Percentiles rank a stretch among this genome's conserved stretches.
These are phyloP conservation scores for Arrhopalites spinosus DNA, from an alignment of 2,888 invertebrate genomes.

Conservation along the genomic window DNA sequence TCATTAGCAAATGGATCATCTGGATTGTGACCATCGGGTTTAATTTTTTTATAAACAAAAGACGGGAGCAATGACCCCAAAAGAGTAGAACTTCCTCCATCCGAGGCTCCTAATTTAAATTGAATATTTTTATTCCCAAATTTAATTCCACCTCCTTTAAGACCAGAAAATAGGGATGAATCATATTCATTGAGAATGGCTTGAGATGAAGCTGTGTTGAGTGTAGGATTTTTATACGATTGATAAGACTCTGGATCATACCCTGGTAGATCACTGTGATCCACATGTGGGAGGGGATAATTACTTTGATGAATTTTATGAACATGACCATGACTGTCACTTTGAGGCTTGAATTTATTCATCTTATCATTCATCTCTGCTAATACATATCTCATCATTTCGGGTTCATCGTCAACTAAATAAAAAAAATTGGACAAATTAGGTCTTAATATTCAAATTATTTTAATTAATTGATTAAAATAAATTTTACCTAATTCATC, in stretches of 20 bases:
- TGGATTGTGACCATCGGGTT: not conserved
- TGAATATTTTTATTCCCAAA: not conserved
- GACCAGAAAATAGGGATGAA: not conserved
- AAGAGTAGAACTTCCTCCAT: not conserved
- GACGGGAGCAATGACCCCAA: constrained; percentile 12
- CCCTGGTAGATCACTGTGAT: constrained; percentile 19
- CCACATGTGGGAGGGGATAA: not conserved
- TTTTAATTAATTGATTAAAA: too few relatives aligned
- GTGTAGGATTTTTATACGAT: not conserved
- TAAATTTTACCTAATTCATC: constrained; percentile 38
- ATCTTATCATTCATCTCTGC: constrained; percentile 27
- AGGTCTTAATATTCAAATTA: too few relatives aligned
- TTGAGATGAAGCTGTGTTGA: constrained; percentile 16
- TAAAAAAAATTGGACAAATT: too few relatives aligned
- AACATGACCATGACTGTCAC: too few relatives aligned
- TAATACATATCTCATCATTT: constrained; percentile 39
- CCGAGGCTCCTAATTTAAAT: not conserved
- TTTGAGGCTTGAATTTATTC: not conserved
- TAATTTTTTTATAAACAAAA: constrained; percentile 9
- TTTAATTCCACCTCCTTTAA: not conserved
- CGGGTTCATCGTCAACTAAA: constrained; percentile 42
- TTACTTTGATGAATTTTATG: not conserved
- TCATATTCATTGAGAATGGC: constrained; percentile 5
- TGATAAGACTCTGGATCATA: constrained; percentile 13
- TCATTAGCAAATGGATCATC: constrained; percentile 45